These are phyloP conservation scores for Psophia crepitans DNA, from an alignment of 2,113 vertebrate genomes.

Conservation along the genomic window DNA sequence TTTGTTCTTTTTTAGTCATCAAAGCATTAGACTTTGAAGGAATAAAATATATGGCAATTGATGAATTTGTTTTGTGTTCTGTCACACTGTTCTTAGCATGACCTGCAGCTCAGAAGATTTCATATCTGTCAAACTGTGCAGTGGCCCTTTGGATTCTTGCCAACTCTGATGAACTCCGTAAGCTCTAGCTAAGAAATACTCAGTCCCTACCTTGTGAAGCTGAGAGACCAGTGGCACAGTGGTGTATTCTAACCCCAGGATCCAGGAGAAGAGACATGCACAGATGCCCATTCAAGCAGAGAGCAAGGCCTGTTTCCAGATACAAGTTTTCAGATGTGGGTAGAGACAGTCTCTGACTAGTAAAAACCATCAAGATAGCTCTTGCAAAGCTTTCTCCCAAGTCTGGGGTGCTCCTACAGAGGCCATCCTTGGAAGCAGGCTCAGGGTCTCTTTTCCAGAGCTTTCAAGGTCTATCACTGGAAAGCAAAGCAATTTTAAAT, in stretches of 20 bases:
- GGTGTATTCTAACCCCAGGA: neutral
- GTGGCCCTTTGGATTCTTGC: neutral
- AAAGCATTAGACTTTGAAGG: neutral
- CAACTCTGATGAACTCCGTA: neutral
- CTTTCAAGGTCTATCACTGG: neutral
- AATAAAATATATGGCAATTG: neutral
- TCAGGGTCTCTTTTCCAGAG: neutral
- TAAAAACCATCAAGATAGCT: neutral
- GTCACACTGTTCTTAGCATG: neutral
- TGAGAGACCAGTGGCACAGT: neutral
- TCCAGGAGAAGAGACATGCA: neutral
- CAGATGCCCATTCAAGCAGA: neutral
- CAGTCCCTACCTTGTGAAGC: neutral
- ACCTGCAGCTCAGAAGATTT: neutral
- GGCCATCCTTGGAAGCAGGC: neutral
- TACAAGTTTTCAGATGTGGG: neutral
- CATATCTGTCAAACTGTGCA: neutral
- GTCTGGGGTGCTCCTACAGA: neutral
- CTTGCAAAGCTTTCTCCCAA: neutral
- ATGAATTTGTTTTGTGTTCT: neutral
- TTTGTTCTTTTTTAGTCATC: neutral
- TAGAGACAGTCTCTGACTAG: neutral
- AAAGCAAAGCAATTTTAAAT: neutral
- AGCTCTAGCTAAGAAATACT: neutral
- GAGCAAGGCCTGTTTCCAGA: neutral